Conservation (phyloP, 2,797 vertebrate genomes). For the Gymnoscopelus braueri region DNA sequence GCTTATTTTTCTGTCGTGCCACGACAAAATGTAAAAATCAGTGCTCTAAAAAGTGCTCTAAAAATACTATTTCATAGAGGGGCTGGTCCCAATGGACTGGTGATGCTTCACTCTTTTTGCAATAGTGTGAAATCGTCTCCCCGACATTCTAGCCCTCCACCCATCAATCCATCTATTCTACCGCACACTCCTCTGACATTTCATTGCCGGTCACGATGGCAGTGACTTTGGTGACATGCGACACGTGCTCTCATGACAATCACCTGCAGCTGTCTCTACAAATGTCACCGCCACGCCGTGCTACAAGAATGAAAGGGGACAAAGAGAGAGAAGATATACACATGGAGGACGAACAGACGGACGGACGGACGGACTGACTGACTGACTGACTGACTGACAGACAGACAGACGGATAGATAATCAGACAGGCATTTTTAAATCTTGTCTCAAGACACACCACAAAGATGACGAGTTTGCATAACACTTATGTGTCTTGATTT, state of each 20-base stretch:
- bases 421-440: not conserved
- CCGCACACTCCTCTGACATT: constrained; percentile 59
- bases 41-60: too few relatives aligned
- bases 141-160: constrained; percentile 54
- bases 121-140: constrained; percentile 63
- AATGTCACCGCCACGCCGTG: constrained; percentile 51
- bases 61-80: too few relatives aligned
- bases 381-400: too few relatives aligned
- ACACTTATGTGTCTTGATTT: too few relatives aligned
- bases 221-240: constrained; percentile 63
- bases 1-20: too few relatives aligned
- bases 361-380: too few relatives aligned
- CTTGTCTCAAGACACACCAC: too few relatives aligned
- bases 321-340: constrained; percentile 15
- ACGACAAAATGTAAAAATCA: too few relatives aligned
- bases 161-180: constrained; percentile 63
- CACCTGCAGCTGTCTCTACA: constrained; percentile 60
- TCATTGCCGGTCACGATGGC: constrained; percentile 70
- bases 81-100: not conserved
- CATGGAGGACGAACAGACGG: constrained; percentile 9
- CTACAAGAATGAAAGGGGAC: constrained; percentile 34
- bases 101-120: constrained; percentile 24
- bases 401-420: not conserved
- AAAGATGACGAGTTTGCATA: too few relatives aligned
- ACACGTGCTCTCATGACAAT: constrained; percentile 59